Evolutionary conservation across 2,888 invertebrate species (phyloP).

Genomic region (Melinaea marsaeus): DNA sequence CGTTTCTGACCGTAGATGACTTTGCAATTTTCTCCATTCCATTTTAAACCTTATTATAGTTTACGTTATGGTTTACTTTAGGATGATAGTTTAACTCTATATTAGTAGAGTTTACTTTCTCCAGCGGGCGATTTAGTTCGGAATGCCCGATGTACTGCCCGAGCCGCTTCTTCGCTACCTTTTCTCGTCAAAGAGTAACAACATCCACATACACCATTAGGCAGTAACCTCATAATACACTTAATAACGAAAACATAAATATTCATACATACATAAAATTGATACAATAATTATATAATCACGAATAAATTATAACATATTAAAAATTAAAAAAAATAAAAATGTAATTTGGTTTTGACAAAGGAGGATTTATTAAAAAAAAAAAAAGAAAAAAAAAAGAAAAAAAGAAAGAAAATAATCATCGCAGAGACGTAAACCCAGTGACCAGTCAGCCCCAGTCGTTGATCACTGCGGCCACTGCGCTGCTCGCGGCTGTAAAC

Average conservation of each 20-base stretch:
- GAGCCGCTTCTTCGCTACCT: slow-evolving; percentile 54
- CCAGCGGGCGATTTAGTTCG: slow-evolving; percentile 62
- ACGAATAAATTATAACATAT: too few relatives aligned
- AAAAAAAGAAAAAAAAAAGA: too few relatives aligned
- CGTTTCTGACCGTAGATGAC: slow-evolving; percentile 27
- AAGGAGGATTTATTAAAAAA: too few relatives aligned
- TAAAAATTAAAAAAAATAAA: too few relatives aligned
- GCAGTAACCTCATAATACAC: background rate
- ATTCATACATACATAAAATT: background rate
- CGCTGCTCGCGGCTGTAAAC: slow-evolving; percentile 64
- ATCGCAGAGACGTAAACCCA: background rate
- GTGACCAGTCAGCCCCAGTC: slow-evolving; percentile 29
- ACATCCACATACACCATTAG: slow-evolving; percentile 19
- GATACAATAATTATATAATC: too few relatives aligned
- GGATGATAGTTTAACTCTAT: slow-evolving; percentile 27
- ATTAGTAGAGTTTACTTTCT: slow-evolving; percentile 69
- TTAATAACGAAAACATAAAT: background rate
- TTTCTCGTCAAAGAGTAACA: slow-evolving; percentile 42
- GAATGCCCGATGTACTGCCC: slow-evolving; percentile 68
- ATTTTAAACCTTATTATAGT: slow-evolving; percentile 13
- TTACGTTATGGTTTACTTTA: slow-evolving; percentile 11
- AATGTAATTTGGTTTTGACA: too few relatives aligned
- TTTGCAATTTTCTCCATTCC: slow-evolving; percentile 13
- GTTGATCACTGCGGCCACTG: slow-evolving; percentile 54
- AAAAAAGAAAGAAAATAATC: background rate